Base-by-base conservation (phyloP, 2,888 invertebrate genomes). In the Drosophila bunnanda region DNA sequence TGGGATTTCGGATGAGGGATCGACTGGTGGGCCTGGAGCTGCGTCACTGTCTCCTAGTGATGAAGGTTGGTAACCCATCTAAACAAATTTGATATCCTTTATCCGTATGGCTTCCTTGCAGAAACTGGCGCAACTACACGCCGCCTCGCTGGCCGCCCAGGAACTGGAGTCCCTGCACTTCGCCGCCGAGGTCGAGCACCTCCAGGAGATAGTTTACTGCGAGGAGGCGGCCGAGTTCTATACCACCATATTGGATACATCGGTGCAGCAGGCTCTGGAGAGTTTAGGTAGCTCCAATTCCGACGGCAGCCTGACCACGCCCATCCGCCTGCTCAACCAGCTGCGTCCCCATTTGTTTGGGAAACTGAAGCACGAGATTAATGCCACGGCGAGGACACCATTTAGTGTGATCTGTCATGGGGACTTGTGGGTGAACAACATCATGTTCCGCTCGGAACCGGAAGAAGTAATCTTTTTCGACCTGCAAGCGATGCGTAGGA, bases 381-480 rank as follows among this genome's bases (percentile, higher is more conserved):
- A 72, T 15, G 77, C 77, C 2, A 77, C 86, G 2, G 79, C 85
- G 1, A 56, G 57, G 2, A 86, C 83, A 0, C 79, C 82, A 6
- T 76, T 89, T n/a, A 90, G 87, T 52, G 91, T 92, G 2, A 76
- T 92, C 57, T 90, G 91, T 22, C 92, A 92, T 61, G 92, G 92
- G 4, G 92, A 92, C 65, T 64, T 92, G 48, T 92, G 92, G 91
- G 84, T 92, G 0, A 92, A 92, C 75, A 92, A 92, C 67, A 85
- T 92, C 4, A 92, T 92, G 92, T 92, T 92, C 55, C 80, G 61
- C 15, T 55, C 72, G 0, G 75, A 74, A 41, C 83, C 79, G 12
- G 79, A 76, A 15, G 76, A 80, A 43, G 92, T 90, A 2, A 91
- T 90, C 57, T 91, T 92, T 46, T 88, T 92, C 52, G 92, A 92